Base-by-base conservation (phyloP, 2,888 invertebrate genomes). In the Cheilosia grossa region DNA sequence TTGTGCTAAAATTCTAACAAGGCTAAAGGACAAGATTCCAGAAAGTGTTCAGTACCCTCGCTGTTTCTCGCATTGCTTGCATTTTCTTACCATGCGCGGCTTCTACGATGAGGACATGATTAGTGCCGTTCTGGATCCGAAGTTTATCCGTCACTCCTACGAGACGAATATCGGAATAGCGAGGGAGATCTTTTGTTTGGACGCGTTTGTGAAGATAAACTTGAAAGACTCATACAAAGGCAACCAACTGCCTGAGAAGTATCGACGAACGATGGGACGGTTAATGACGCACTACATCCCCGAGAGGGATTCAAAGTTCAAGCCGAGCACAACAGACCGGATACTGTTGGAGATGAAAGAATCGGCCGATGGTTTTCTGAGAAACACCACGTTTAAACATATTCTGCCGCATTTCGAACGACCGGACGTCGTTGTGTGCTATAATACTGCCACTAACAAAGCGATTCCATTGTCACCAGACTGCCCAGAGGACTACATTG, bases 341-440 rank as follows among this genome's bases (percentile, higher is more conserved):
- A 92, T 95, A 88, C 91, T 94, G 67, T 87, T 95, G 49, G 94
- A 95, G 89, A 90, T 94, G 0, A 91, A 93, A n/a, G 93, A 93
- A 64, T 89, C 92, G 0, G 87, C 94, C 4, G 91, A 91, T 79
- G 90, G 92, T 49, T 88, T 93, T n/a, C 91, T 94, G 47, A 93
- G 93, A 0, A 89, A 91, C 21, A 91, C 93, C 0, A 92, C 93
- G 78, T 87, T 92, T 2, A 91, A 90, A 70, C 95, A 95, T 89
- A 91, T 96, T 82, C 89, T 97, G 83, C 95, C 96, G 9, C 96
- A 96, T 88, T 95, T 94, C 89, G 92, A 93, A 87, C 93, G 93
- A 90, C 93, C 94, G 92, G 95, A 95, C 91, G 89, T 95, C 33
- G 91, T 96, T 19, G 88, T 95, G 70, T 94, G 94, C 87, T 93